Evolutionary conservation across 2,797 vertebrate species (phyloP), one percentile per base, ranked within the genome.

Genomic region (Pangasius sanitwongsei): DNA sequence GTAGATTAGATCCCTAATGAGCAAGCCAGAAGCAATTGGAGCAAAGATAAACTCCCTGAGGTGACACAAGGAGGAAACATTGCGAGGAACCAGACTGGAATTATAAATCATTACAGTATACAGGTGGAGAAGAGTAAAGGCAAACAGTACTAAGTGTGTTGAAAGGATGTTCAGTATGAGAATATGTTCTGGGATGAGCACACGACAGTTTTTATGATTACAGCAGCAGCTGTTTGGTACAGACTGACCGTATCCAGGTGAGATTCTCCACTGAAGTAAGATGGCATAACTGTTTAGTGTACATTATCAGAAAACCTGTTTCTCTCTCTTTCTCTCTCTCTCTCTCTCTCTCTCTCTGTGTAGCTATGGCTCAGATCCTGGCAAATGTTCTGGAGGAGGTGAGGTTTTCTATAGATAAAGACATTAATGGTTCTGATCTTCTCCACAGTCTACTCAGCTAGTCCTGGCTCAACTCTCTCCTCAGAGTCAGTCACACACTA

Each of bases 361-460:
- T 55, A 18, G 15, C 13, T 18, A 55, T 55, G 15, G 15, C 53
- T 55, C 15, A 53, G 53, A 53, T 53, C 53, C 53, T 53, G 53
- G 13, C 13, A 53, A 15, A 53, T 15, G 53, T 53, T 4, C 53
- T 55, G 53, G 53, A 55, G 16, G 53, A 23, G 20, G 57, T 61
- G 57, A 93, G 95, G 75, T 89, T 96, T 78, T 97, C 97, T 31
- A 95, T 96, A 86, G 95, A 94, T 91, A 94, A 94, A 77, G 97
- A 98, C 41, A 88, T 96, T 67, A 95, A 92, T 16, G 97, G 97
- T 0, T 93, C 97, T 88, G 94, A 97, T 86, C 91, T 97, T 53
- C 95, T 98, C 0, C 95, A 97, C 0, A 96, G 97, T 85, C 96
- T 98, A n/a, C 97, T 98, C 84, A 95, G 94, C 31, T 96, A 97